These are phyloP conservation scores for Caenorhabditis angaria DNA, from an alignment of 2,888 invertebrate species.

Conservation along the genomic window DNA sequence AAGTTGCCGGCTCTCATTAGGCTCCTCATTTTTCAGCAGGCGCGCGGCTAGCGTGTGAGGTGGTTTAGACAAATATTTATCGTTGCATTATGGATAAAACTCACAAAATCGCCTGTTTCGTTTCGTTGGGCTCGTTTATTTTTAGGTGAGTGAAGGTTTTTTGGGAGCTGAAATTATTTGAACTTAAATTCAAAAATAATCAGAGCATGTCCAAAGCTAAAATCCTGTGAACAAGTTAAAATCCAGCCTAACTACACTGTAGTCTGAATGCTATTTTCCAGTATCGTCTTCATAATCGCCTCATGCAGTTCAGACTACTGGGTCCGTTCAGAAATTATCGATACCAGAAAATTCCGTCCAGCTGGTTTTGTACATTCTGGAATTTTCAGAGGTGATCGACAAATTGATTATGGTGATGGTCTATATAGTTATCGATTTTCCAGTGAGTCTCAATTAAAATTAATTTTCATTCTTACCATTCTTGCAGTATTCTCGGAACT, in stretches of 20 bases:
- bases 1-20: too few relatives aligned
- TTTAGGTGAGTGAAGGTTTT: conserved; percentile 21
- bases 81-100: conserved; percentile 34
- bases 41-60: background rate
- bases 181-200: too few relatives aligned
- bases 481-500: conserved; percentile 56
- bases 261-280: too few relatives aligned
- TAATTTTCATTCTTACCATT: too few relatives aligned
- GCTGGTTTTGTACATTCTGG: conserved; percentile 35
- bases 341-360: conserved; percentile 21
- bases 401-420: conserved; percentile 37
- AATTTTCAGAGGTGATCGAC: conserved; percentile 32
- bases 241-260: too few relatives aligned
- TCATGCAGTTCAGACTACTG: conserved; percentile 34
- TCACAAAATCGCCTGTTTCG: conserved; percentile 29
- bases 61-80: conserved; percentile 5
- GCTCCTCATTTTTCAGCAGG: background rate
- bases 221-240: too few relatives aligned
- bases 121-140: conserved; percentile 30
- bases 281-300: conserved; percentile 28
- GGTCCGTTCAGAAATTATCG: conserved; percentile 37
- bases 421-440: conserved; percentile 13
- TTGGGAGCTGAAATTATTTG: too few relatives aligned
- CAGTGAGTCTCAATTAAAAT: background rate
- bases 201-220: too few relatives aligned